These are phyloP conservation scores for Paramormyrops kingsleyae DNA, from an alignment of 2,113 vertebrate species.

Conservation along the genomic window DNA sequence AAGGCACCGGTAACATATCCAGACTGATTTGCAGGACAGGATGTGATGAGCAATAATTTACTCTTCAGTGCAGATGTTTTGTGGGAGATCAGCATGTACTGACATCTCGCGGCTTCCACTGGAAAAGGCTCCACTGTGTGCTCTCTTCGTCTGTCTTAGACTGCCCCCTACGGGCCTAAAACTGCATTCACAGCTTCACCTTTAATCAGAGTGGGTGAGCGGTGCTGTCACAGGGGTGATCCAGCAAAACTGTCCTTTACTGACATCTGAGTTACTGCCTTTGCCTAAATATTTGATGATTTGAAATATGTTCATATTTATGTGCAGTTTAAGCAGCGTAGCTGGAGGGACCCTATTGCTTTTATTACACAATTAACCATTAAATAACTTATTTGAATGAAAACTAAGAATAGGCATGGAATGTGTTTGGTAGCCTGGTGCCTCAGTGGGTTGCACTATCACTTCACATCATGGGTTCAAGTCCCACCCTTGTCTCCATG, in stretches of 20 bases:
- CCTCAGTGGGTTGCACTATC: background rate
- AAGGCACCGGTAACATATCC: background rate
- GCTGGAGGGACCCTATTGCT: background rate
- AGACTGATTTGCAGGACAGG: background rate
- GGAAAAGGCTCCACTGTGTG: background rate
- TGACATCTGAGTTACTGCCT: background rate
- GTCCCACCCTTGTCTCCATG: background rate
- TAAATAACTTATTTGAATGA: background rate
- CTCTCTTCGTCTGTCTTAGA: background rate
- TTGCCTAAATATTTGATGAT: background rate
- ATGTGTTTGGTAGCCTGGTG: background rate
- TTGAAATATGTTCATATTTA: background rate
- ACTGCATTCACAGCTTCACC: background rate
- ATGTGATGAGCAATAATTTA: background rate
- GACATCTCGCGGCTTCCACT: background rate
- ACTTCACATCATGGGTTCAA: background rate
- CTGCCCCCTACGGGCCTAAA: background rate
- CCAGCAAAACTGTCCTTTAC: background rate
- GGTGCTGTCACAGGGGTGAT: background rate
- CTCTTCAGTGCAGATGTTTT: background rate
- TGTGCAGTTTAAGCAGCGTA: background rate
- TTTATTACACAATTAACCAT: background rate
- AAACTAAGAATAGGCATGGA: background rate
- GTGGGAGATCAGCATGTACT: background rate
- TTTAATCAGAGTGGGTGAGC: background rate